These are phyloP conservation scores for Drosophila littoralis DNA, from an alignment of 1,140 invertebrate species.

Conservation along the genomic window DNA sequence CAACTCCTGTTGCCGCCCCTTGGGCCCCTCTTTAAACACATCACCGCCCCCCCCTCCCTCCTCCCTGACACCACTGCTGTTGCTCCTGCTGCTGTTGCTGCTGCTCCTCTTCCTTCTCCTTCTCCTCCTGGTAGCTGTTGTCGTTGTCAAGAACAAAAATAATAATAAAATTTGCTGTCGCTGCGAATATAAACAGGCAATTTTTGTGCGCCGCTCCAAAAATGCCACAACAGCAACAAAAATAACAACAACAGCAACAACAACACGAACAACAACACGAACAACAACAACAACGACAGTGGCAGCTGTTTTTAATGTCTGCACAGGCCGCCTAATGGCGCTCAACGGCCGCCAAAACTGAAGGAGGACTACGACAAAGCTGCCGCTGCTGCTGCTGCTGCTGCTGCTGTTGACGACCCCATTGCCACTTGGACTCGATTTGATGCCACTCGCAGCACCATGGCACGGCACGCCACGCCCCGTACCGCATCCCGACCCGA, in stretches of 20 bases:
- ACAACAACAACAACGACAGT: constrained; percentile 30
- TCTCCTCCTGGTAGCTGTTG: constrained; percentile 39
- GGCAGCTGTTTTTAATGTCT: constrained; percentile 81
- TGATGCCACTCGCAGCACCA: constrained; percentile 1
- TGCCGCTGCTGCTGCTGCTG: constrained; percentile 24
- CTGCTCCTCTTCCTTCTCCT: constrained; percentile 31
- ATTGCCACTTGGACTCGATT: constrained; percentile 58
- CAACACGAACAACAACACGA: constrained; percentile 34
- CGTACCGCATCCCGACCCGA: neutral
- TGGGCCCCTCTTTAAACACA: neutral
- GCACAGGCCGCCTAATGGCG: constrained; percentile 74
- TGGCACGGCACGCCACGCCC: neutral
- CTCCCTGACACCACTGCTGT: constrained; percentile 7
- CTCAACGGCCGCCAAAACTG: constrained; percentile 64
- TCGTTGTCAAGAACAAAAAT: constrained; percentile 79
- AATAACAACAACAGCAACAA: constrained; percentile 38
- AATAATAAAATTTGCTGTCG: constrained; percentile 81
- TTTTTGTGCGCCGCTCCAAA: constrained; percentile 67
- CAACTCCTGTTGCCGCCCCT: constrained; percentile 3
- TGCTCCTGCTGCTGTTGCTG: constrained; percentile 45
- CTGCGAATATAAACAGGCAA: constrained; percentile 82
- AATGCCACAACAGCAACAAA: constrained; percentile 62
- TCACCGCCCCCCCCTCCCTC: neutral
- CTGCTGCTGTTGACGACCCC: constrained; percentile 46
- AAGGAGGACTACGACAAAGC: constrained; percentile 33